phyloP scores from a whole-genome alignment of 1,140 invertebrate genomes.

The Megalopta genalis region DNA sequence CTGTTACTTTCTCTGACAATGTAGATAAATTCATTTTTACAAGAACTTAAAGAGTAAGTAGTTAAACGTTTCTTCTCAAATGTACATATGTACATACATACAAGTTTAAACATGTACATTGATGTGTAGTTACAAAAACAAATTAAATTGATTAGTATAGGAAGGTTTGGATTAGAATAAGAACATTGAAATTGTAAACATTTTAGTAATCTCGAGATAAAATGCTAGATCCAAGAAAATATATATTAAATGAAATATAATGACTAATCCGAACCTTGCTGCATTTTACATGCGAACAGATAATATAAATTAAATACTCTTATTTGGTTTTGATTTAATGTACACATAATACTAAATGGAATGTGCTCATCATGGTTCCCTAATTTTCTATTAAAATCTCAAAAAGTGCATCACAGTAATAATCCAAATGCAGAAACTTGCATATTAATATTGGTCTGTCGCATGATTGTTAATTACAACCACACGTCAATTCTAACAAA shows the following conservation, averaged over 20 bases:
- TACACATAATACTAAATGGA: conserved; percentile 46
- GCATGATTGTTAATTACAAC: conserved; percentile 3
- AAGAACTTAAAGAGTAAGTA: conserved; percentile 22
- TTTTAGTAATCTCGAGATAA: background rate
- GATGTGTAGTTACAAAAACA: conserved; percentile 4
- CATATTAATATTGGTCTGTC: background rate
- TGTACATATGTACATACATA: conserved; percentile 39
- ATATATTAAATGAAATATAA: background rate
- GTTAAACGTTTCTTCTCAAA: background rate
- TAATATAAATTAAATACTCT: conserved; percentile 47
- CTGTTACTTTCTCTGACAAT: background rate
- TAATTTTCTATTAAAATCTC: conserved; percentile 2
- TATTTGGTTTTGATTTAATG: conserved; percentile 34
- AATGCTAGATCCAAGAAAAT: background rate
- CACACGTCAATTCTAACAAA: background rate
- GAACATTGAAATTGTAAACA: background rate
- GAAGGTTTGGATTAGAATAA: background rate
- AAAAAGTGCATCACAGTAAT: conserved; percentile 38
- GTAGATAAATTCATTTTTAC: conserved; percentile 16
- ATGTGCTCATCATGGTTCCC: conserved; percentile 21
- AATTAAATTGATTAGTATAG: conserved; percentile 8
- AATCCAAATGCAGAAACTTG: conserved; percentile 6
- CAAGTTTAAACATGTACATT: background rate
- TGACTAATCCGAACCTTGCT: background rate
- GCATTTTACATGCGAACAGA: conserved; percentile 2